Evolutionary conservation across 2,113 vertebrate genomes (phyloP).

Genomic region (Pseudopipra pipra): DNA sequence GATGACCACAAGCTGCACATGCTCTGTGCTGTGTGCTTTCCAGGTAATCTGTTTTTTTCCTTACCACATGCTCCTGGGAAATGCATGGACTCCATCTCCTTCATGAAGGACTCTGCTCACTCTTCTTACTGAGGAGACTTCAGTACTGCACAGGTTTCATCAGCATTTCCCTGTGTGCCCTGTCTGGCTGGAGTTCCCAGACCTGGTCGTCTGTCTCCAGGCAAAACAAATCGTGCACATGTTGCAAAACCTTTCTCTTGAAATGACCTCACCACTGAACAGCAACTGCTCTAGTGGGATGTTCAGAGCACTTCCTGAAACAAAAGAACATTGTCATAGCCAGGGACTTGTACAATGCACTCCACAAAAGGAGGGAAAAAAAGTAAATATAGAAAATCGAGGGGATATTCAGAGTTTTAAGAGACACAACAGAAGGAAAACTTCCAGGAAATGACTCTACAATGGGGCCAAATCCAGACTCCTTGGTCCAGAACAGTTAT

Average conservation of each 20-base stretch:
- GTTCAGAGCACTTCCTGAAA: conserved; percentile 24
- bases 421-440: conserved; percentile 45
- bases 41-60: neutral
- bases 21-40: neutral
- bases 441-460: conserved; percentile 40
- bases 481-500: neutral
- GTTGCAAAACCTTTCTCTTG: neutral
- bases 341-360: neutral
- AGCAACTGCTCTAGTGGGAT: neutral
- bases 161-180: neutral
- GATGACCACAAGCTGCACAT: neutral
- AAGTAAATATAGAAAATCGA: conserved; percentile 51
- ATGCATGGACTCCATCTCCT: neutral
- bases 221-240: neutral
- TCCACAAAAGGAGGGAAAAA: conserved; percentile 22
- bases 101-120: neutral
- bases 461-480: neutral
- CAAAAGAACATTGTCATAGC: conserved; percentile 34
- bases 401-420: conserved; percentile 8
- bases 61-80: neutral
- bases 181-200: neutral
- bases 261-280: neutral
- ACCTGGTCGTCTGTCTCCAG: neutral
- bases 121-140: neutral
- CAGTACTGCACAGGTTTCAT: neutral